Evolutionary conservation across 2,888 invertebrate species (phyloP), one percentile per base, ranked within the genome.

Genomic region (Parelbella ahira): DNA sequence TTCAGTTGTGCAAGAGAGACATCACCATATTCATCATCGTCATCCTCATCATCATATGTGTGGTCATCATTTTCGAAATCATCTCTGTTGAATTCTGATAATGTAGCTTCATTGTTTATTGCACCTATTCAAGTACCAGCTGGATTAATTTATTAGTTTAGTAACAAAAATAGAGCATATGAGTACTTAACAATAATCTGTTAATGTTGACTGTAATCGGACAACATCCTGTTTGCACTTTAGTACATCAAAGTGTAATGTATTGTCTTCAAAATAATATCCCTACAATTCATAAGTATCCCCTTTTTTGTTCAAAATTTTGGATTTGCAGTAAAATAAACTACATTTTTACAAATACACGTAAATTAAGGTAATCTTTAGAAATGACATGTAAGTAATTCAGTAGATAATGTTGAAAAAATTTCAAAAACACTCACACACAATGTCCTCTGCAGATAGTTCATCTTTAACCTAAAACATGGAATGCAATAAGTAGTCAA

Each of bases 401-500:
- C n/a, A n/a, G n/a, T n/a, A n/a, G n/a, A n/a, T n/a, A n/a, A n/a
- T n/a, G n/a, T n/a, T n/a, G n/a, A n/a, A n/a, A n/a, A n/a, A n/a
- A n/a, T 15, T 15, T 15, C 15, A 15, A 8, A 23, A 37, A 48
- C 60, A 76, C 83, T 81, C 65, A 86, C 87, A 60, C 44, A 69
- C 73, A 48, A 81, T 62, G 39, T 86, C 81, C 27, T 82, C 82
- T 20, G 73, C 62, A 39, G 61, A 57, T 28, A 76, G 53, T 63
- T 88, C 88, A 66, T 72, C 67, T 68, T 87, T 87, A 4, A 87
- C 81, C 87, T 84, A 47, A 36, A 60, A 63, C 39, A 15, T 15
- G 15, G 3, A 15, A 4, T 15, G 15, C 15, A 15, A 4, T 15
- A 15, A 15, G 6, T 9, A 24, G 9, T 9, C 0, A 19, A 19